Evolutionary conservation across 2,797 vertebrate genomes (phyloP).

Genomic region (Pelochelys cantorii): DNA sequence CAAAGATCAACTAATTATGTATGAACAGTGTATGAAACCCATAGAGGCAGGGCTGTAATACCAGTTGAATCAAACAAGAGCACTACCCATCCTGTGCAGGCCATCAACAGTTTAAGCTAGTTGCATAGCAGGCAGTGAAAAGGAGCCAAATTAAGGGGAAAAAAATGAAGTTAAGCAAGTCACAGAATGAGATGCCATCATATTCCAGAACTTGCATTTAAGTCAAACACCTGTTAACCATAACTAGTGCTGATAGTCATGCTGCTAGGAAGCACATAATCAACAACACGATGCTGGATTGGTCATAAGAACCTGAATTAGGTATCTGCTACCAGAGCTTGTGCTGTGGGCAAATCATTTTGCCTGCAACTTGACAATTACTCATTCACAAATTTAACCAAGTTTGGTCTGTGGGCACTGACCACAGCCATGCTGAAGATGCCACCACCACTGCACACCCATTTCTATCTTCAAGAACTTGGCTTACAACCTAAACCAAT

Average conservation of each 20-base stretch:
- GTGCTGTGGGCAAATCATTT: background rate
- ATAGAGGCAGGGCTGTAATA: slow-evolving; percentile 21
- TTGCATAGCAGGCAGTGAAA: fast-evolving
- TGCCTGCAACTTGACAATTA: background rate
- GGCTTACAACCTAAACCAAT: slow-evolving; percentile 46
- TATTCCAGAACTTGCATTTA: background rate
- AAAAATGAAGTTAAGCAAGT: background rate
- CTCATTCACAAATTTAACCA: background rate
- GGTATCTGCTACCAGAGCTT: fast-evolving
- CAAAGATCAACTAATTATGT: background rate
- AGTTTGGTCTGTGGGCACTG: slow-evolving; percentile 34
- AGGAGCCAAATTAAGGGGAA: background rate
- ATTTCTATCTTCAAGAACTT: slow-evolving; percentile 51
- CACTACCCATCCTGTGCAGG: background rate
- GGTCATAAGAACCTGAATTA: background rate
- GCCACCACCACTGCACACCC: slow-evolving; percentile 79
- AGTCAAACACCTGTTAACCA: background rate
- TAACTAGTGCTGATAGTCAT: background rate
- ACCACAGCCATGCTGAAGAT: slow-evolving; percentile 52
- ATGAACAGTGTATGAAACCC: slow-evolving; percentile 7
- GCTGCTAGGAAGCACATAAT: background rate
- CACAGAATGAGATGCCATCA: fast-evolving
- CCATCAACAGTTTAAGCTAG: background rate
- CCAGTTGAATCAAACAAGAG: background rate
- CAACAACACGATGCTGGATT: background rate